A percentile compares a stretch with the other conserved stretches of the same genome.
Conservation (phyloP, 1,140 invertebrate genomes). For the Ectropis grisescens region DNA sequence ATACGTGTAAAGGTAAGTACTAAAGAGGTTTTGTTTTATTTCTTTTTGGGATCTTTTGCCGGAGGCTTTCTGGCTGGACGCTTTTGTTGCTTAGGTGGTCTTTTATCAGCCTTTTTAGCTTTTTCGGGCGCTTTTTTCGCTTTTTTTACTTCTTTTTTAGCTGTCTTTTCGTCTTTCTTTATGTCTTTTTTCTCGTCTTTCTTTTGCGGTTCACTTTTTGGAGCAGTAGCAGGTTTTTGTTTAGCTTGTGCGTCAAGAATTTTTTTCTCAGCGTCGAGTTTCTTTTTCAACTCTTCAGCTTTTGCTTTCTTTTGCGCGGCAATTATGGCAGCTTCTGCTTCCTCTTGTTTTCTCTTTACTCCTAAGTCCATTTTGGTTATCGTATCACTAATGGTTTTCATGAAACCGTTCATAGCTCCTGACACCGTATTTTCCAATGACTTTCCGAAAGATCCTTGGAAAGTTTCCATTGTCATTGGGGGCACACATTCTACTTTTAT, state of each 20-base stretch:
- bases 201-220: slow-evolving; percentile 8
- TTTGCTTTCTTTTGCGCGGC: slow-evolving; percentile 25
- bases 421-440: slow-evolving; percentile 29
- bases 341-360: slow-evolving; percentile 18
- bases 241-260: slow-evolving; percentile 19
- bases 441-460: slow-evolving; percentile 32
- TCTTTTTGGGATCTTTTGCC: slow-evolving; percentile 7
- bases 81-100: slow-evolving; percentile 4
- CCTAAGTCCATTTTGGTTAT: slow-evolving; percentile 36
- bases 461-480: slow-evolving; percentile 29
- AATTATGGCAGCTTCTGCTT: slow-evolving; percentile 28
- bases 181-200: slow-evolving; percentile 14
- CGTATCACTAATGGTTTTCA: slow-evolving; percentile 17
- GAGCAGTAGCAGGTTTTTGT: too few species aligned
- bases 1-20: too few species aligned
- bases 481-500: slow-evolving; percentile 48
- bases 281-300: slow-evolving; percentile 17
- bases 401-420: slow-evolving; percentile 20
- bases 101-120: slow-evolving; percentile 10
- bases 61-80: slow-evolving; percentile 6
- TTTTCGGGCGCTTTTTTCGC: slow-evolving; percentile 13
- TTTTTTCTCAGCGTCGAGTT: slow-evolving; percentile 15
- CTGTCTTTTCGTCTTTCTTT: slow-evolving; percentile 14
- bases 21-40: neutral
- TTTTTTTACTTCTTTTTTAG: slow-evolving; percentile 10